Conservation (phyloP, 2,888 invertebrate species). For the Drosophila vallismaia region DNA sequence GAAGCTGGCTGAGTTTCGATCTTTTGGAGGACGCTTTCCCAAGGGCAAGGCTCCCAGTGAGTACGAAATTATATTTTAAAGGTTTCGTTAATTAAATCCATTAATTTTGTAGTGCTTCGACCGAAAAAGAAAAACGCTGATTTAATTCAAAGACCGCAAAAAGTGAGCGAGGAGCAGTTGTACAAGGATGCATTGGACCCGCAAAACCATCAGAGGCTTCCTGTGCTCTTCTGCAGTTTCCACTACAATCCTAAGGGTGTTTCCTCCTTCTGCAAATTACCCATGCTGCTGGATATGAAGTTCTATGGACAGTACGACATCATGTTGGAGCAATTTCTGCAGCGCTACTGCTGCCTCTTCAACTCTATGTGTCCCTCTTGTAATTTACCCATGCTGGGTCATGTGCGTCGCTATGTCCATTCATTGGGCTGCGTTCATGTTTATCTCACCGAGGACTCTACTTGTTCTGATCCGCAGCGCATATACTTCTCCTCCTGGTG, state of each 20-base stretch:
- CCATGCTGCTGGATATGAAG: slow-evolving; percentile 88
- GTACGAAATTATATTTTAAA: slow-evolving; percentile 12
- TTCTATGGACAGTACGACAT: slow-evolving; percentile 98
- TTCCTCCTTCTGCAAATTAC: slow-evolving; percentile 83
- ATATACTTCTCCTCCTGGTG: slow-evolving; percentile 84
- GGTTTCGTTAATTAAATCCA: not conserved
- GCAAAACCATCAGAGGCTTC: slow-evolving; percentile 92
- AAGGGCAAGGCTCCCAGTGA: slow-evolving; percentile 80
- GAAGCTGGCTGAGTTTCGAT: slow-evolving; percentile 92
- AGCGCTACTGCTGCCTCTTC: slow-evolving; percentile 94
- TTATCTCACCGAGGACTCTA: slow-evolving; percentile 80
- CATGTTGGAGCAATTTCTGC: slow-evolving; percentile 96
- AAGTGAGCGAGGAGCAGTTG: slow-evolving; percentile 78
- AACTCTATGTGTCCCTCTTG: slow-evolving; percentile 92
- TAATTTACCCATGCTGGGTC: slow-evolving; percentile 93
- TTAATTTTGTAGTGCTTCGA: slow-evolving; percentile 69
- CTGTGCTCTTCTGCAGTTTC: slow-evolving; percentile 93
- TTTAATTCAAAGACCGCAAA: slow-evolving; percentile 76
- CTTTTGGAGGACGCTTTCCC: slow-evolving; percentile 90
- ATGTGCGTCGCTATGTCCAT: slow-evolving; percentile 94
- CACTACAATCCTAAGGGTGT: slow-evolving; percentile 82
- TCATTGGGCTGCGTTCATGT: slow-evolving; percentile 95
- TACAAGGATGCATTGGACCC: slow-evolving; percentile 90
- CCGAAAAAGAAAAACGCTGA: slow-evolving; percentile 68
- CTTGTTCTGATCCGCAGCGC: slow-evolving; percentile 75